These are phyloP conservation scores for Acanthisitta chloris DNA, from an alignment of 2,113 vertebrate genomes.

Conservation along the genomic window DNA sequence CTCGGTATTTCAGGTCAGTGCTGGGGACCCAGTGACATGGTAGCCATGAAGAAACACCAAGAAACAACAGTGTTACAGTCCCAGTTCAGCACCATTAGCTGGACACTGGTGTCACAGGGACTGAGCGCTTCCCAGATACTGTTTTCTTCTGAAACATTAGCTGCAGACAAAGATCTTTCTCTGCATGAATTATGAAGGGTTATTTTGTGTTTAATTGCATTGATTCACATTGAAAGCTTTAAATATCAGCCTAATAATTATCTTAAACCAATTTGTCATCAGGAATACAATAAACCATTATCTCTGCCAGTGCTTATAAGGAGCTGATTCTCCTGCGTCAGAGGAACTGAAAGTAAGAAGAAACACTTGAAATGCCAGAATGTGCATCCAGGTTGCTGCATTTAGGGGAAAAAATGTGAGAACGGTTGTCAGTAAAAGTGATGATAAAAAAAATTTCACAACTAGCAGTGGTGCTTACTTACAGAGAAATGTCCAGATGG, in stretches of 20 bases:
- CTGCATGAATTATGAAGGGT: conserved; percentile 3
- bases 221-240: conserved; percentile 44
- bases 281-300: conserved; percentile 7
- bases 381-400: neutral
- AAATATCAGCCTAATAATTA: conserved; percentile 26
- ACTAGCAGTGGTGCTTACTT: neutral
- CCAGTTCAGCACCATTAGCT: conserved; percentile 21
- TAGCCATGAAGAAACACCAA: neutral
- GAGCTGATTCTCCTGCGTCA: neutral
- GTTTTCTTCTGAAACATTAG: neutral
- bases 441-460: neutral
- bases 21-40: rapidly evolving
- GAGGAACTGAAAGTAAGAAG: neutral
- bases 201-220: conserved; percentile 37
- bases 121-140: neutral
- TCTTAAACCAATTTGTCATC: neutral
- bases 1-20: neutral
- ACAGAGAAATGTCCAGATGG: neutral
- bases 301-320: neutral
- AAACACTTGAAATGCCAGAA: neutral
- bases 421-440: neutral
- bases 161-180: neutral
- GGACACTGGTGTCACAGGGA: neutral
- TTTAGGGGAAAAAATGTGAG: neutral
- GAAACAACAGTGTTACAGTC: conserved; percentile 8